Evolutionary conservation across 2,888 invertebrate genomes (phyloP), one percentile per base, ranked within the genome.

Genomic region (Acleris literana): DNA sequence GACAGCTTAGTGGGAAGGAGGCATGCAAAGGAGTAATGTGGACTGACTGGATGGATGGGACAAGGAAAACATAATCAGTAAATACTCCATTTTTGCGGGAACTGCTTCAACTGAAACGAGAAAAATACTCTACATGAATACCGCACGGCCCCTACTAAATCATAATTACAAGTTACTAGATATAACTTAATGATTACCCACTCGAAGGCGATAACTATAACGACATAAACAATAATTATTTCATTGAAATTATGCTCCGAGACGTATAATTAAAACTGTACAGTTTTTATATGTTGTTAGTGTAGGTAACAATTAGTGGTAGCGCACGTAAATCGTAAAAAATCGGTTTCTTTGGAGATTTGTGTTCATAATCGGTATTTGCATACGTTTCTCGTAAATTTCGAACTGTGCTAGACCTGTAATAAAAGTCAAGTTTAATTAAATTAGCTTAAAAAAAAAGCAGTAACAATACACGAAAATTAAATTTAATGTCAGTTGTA

Each of bases 381-480:
- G 56, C 56, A 56, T 56, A 56, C 3, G 44, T n/a, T 56, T 43
- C 56, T 17, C 56, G 43, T 56, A 56, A 56, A 56, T 56, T 43
- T 44, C 5, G 17, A 18, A 39, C 33, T 43, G 22, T 43, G 55
- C 17, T 55, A 13, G 55, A 55, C 16, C 7, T 44, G n/a, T 56
- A 56, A 56, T 56, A 44, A 56, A 44, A 13, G 13, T 56, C 18
- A 44, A 43, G 1, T 56, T 16, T 56, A 56, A 56, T 56, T 56
- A 56, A 56, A 56, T 44, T 56, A 44, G 44, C 43, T 16, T 18
- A 39, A 44, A 49, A 20, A 33, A 9, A 33, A 33, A 33, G 9
- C 33, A 9, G 33, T 33, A 33, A 33, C 33, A 9, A 3, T 48
- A 2, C 48, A 48, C 16, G 25, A 7, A 25, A 25, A 25, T 6